Evolutionary conservation across 2,888 invertebrate genomes (phyloP), one percentile per base, ranked within the genome.

Genomic region (Spisula solida): DNA sequence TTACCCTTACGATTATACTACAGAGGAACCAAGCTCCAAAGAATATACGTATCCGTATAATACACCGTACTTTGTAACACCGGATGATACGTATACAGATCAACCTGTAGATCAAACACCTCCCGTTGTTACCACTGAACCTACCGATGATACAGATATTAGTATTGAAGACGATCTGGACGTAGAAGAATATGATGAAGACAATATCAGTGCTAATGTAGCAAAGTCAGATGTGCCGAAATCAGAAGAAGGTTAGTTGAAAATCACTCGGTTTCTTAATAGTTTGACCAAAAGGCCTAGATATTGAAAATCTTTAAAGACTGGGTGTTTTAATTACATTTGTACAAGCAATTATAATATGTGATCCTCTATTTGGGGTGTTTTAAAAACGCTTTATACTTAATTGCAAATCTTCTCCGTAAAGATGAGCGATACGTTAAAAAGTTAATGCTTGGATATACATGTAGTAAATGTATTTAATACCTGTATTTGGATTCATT

Each of bases 171-270:
- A 31, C 29, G 84, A 25, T 31, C 25, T 48, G 25, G 78, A 29
- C 48, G 18, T 16, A 29, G 78, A 84, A 18, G 78, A 84, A 0
- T 47, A 31, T 14, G 78, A 70, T 29, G 84, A 84, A 18, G 84
- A 25, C 1, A 84, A 84, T n/a, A 51, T 29, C 6, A 80, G 80
- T 80, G 80, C 80, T 51, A n/a, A 12, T 29, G 20, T 47, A 48
- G 48, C 25, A 1, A 48, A 78, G 25, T 12, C 16, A 12, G 20
- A 78, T 34, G 78, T 20, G 4, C 47, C 47, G 0, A 1, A 78
- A 34, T 20, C 18, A 0, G 80, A 80, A 48, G 80, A 80, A 80
- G 80, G 80, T 80, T 8, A 80, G 80, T 48, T 70, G n/a, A 41
- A 41, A n/a, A 8, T 41, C 2, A 41, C 8, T 41, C 8, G 2